phyloP scores from a whole-genome alignment of 2,113 vertebrate genomes.

The Otolemur garnettii region DNA sequence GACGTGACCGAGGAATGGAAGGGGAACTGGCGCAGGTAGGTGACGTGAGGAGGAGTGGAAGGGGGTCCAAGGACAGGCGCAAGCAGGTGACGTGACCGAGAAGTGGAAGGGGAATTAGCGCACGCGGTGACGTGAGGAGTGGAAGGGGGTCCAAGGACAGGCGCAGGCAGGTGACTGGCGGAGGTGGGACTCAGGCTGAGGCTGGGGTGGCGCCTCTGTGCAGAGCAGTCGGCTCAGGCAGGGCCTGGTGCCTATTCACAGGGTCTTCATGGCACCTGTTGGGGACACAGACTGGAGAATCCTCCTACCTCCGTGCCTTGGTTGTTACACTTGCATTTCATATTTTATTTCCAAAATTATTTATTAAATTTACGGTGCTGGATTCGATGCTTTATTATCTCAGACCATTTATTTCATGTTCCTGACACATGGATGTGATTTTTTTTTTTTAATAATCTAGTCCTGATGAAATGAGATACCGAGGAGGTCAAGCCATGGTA shows the following conservation, averaged over 20 bases:
- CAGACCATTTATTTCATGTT: neutral
- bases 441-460: neutral
- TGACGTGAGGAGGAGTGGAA: too few species aligned
- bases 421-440: neutral
- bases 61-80: too few species aligned
- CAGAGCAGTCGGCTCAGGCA: neutral
- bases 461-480: neutral
- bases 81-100: too few species aligned
- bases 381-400: neutral
- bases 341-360: neutral
- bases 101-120: too few species aligned
- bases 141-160: neutral
- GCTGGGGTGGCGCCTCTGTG: accelerated
- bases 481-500: neutral
- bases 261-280: accelerated
- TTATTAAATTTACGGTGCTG: neutral
- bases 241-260: accelerated
- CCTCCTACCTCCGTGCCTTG: neutral
- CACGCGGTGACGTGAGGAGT: neutral
- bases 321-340: neutral
- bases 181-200: neutral
- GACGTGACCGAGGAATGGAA: neutral
- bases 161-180: too few species aligned
- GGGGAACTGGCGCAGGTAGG: neutral
- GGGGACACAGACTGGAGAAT: neutral